Percentiles rank a stretch among this genome's conserved stretches.
Conservation (phyloP, 2,113 vertebrate genomes). For the Rhinolophus ferrumequinum region DNA sequence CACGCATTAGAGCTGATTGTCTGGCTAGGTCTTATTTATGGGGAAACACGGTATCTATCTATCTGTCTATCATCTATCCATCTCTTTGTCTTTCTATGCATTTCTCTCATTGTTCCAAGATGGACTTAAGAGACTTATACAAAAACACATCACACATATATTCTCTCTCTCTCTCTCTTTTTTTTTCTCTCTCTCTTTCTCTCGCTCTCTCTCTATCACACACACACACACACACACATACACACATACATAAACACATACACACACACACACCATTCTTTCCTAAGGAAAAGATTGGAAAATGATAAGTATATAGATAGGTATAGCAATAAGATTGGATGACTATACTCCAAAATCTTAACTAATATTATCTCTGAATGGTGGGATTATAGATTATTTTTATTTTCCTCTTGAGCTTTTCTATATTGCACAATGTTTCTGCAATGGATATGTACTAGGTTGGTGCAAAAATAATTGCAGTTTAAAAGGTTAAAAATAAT, state of each 20-base stretch:
- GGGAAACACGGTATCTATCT: neutral
- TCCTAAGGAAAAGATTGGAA: neutral
- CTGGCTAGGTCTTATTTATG: too few relatives aligned
- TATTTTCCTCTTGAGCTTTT: conserved; percentile 26
- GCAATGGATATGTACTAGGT: neutral
- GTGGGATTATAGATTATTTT: neutral
- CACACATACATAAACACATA: neutral
- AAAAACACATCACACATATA: neutral
- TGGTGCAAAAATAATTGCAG: too few relatives aligned
- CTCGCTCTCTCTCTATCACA: too few relatives aligned
- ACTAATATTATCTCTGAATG: neutral
- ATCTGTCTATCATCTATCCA: neutral
- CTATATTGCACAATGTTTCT: neutral
- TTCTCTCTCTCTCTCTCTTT: too few relatives aligned
- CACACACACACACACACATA: neutral
- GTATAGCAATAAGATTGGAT: conserved; percentile 9
- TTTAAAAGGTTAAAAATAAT: too few relatives aligned
- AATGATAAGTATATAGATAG: neutral
- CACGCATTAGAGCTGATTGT: too few relatives aligned
- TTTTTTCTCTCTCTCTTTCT: too few relatives aligned
- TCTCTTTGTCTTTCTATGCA: neutral
- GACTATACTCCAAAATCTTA: neutral
- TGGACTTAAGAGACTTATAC: neutral
- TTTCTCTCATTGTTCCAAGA: conserved; percentile 39
- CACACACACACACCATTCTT: neutral